Percentiles rank a stretch among this genome's conserved stretches.
Conservation (phyloP, 2,797 vertebrate genomes). For the Threskiornis aethiopicus region DNA sequence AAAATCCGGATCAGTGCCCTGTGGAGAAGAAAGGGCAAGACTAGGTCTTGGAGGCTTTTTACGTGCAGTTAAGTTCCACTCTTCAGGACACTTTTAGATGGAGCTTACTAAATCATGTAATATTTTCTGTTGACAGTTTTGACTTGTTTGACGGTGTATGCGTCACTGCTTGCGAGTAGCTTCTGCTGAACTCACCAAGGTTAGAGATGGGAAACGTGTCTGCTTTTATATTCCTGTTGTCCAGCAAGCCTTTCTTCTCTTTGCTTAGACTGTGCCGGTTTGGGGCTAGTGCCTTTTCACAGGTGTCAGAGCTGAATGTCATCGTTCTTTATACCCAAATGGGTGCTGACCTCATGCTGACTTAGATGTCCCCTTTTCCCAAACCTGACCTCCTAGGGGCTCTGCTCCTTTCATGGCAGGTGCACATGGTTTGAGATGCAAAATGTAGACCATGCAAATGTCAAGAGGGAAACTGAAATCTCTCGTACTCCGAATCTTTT, state of each 20-base stretch:
- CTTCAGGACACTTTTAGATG: neutral
- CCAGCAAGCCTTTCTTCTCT: neutral
- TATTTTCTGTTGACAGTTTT: neutral
- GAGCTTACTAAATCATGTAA: neutral
- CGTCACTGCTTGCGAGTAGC: neutral
- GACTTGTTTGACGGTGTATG: neutral
- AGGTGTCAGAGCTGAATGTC: neutral
- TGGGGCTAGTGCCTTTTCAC: neutral
- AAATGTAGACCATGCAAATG: neutral
- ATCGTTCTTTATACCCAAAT: neutral
- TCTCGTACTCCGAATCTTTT: neutral
- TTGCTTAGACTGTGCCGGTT: neutral
- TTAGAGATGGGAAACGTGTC: neutral
- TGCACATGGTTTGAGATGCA: neutral
- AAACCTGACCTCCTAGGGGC: neutral
- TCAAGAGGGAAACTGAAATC: neutral
- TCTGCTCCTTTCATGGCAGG: neutral
- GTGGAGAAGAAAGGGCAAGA: neutral
- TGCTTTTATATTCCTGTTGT: neutral
- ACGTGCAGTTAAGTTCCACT: neutral
- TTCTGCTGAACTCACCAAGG: neutral
- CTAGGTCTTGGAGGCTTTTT: neutral
- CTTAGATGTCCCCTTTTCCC: neutral
- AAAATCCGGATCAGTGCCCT: neutral
- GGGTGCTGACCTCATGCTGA: neutral